phyloP scores from a whole-genome alignment of 1,140 invertebrate genomes.

The Aphidius gifuensis region DNA sequence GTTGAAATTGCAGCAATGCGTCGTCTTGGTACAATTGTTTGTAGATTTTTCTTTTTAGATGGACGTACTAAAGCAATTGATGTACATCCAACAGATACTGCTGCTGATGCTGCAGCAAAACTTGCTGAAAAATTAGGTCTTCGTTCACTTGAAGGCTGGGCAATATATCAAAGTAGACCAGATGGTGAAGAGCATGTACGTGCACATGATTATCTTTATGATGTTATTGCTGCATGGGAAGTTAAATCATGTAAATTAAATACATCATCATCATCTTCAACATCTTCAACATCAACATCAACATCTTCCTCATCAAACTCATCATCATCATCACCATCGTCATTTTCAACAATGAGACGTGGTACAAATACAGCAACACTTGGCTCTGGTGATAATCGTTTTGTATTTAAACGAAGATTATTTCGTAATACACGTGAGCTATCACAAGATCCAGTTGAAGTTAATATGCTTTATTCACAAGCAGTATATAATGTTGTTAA shows the following conservation, averaged over 20 bases:
- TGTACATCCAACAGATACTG: conserved; percentile 91
- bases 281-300: conserved; percentile 23
- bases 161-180: conserved; percentile 82
- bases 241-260: conserved; percentile 68
- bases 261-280: conserved; percentile 57
- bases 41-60: conserved; percentile 92
- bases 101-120: conserved; percentile 82
- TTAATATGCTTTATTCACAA: conserved; percentile 91
- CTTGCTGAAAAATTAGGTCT: conserved; percentile 87
- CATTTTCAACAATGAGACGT: conserved; percentile 59
- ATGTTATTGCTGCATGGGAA: conserved; percentile 92
- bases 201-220: conserved; percentile 89
- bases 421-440: conserved; percentile 85
- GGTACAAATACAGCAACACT: conserved; percentile 51
- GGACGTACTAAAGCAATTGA: conserved; percentile 93
- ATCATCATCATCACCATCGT: conserved; percentile 55
- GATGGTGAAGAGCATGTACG: conserved; percentile 90
- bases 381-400: conserved; percentile 84
- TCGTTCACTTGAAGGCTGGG: conserved; percentile 85
- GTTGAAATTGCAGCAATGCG: conserved; percentile 93
- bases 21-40: conserved; percentile 87
- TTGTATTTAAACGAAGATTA: conserved; percentile 88
- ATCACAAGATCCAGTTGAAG: conserved; percentile 94
- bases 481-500: conserved; percentile 92
- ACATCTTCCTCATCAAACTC: conserved; percentile 39